Percentiles rank a stretch among this genome's conserved stretches.
These are phyloP conservation scores for Ips typographus DNA, from an alignment of 1,140 invertebrate species.

Conservation along the genomic window DNA sequence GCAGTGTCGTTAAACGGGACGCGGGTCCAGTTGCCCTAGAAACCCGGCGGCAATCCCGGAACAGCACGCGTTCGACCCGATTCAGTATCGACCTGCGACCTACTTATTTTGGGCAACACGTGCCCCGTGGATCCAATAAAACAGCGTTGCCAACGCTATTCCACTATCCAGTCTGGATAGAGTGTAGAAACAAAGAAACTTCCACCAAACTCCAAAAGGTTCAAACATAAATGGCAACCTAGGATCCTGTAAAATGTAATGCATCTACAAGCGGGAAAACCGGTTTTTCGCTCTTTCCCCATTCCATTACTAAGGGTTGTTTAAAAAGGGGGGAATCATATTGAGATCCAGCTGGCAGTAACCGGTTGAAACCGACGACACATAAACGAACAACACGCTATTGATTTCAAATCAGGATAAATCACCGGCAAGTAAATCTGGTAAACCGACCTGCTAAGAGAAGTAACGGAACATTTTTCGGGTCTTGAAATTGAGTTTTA, in stretches of 20 bases:
- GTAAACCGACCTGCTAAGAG: no score
- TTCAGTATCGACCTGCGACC: slow-evolving; percentile 52
- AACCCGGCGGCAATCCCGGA: slow-evolving; percentile 45
- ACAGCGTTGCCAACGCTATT: slow-evolving; percentile 25
- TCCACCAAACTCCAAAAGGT: not conserved
- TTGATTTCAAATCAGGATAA: no score
- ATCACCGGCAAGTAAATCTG: no score
- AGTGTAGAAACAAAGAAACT: not conserved
- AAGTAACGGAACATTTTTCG: no score
- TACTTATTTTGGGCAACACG: slow-evolving; percentile 48
- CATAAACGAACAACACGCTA: no score
- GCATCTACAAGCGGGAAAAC: slow-evolving; percentile 6
- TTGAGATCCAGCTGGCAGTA: not conserved
- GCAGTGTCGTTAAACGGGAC: slow-evolving; percentile 35
- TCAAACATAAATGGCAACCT: not conserved
- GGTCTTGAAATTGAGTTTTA: no score
- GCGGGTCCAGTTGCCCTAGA: slow-evolving; percentile 45
- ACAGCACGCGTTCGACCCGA: slow-evolving; percentile 48
- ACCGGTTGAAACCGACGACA: not conserved
- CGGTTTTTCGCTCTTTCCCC: slow-evolving; percentile 2
- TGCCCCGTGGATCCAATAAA: slow-evolving; percentile 26
- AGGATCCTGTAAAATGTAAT: slow-evolving; percentile 3
- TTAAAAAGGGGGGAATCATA: not conserved
- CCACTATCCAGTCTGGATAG: not conserved
- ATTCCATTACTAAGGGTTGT: not conserved